Evolutionary conservation across 37 sponge, comb jelly and placozoan genomes (phyloP), one percentile per base, ranked within the genome.

Genomic region (Axinella damicornis): DNA sequence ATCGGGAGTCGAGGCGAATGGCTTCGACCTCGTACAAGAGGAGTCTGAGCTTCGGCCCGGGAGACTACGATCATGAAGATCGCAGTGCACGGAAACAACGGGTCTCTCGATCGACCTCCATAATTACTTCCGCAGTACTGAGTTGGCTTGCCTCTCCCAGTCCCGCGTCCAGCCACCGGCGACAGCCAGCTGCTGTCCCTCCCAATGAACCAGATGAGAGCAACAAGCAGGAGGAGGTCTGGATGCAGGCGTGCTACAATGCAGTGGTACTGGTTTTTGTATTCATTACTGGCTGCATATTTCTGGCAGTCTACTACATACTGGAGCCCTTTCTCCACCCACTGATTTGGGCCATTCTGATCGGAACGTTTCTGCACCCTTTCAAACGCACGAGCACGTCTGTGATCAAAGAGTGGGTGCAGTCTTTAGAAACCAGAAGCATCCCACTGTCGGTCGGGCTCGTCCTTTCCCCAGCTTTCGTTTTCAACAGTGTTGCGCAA

Each of bases 281-380:
- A 33, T 57, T 87, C 76, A 68, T 91, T 21, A 65, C 89, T 17
- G 78, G 73, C 15, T 73, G 57, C 35, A 41, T 92, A 27, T 18
- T 65, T 0, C 34, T 94, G 6, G 89, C 89, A 32, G 92, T 95
- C 13, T 93, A 88, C 65, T 93, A 79, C 82, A 74, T 94, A 9
- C 71, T 99, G 39, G 81, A 93, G 82, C 89, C 94, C 12, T 99
- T 97, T 65, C 81, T 95, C 39, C 91, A 92, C 12, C 94, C 99
- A 24, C 91, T 99, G 2, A 83, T 99, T 9, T 99, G 99, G 99
- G 99, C 99, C 0, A 83, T 93, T 0, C 83, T 99, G 19, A 57
- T 83, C 56, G 99, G 97, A 31, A 78, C 83, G 53, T 77, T 93
- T 18, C 87, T 98, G 6, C 90, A 88, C 71, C 97, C 99, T 14